These are phyloP conservation scores for Brachionus rubens DNA, from an alignment of 1,140 invertebrate genomes.

Conservation along the genomic window DNA sequence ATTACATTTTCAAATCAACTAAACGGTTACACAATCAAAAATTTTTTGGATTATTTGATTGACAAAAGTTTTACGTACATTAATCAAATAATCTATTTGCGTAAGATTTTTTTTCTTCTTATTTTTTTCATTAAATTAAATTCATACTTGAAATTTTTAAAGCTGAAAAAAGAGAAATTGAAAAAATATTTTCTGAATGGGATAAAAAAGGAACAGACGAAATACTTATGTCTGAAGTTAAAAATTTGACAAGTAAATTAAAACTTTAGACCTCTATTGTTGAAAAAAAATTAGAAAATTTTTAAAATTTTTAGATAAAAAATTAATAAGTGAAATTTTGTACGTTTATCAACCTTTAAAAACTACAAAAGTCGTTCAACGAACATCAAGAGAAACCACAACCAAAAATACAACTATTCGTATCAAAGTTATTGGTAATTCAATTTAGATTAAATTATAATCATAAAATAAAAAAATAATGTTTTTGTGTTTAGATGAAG, in stretches of 20 bases:
- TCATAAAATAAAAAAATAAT: not conserved
- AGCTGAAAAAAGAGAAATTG: constrained; percentile 23
- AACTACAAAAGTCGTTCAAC: not conserved
- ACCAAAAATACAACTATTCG: not conserved
- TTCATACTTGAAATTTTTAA: not conserved
- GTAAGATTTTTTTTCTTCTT: not conserved
- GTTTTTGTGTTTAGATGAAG: not conserved
- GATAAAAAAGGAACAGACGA: not conserved
- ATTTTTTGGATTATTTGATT: constrained; percentile 20
- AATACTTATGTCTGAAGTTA: constrained; percentile 3
- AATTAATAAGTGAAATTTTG: constrained; percentile 1
- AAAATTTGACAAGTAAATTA: not conserved
- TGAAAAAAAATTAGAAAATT: not conserved
- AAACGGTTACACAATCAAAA: not conserved
- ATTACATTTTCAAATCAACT: constrained; percentile 6
- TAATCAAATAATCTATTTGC: not conserved
- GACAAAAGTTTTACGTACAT: not conserved
- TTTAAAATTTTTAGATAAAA: not conserved
- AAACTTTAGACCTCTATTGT: not conserved
- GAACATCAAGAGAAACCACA: not conserved
- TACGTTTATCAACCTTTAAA: constrained; percentile 1
- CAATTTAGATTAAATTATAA: not conserved
- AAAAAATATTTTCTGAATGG: not conserved
- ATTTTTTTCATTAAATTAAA: not conserved
- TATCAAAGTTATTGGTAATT: constrained; percentile 43